Conservation (phyloP, 2,797 vertebrate species). For the Platyrinchus mystaceus region DNA sequence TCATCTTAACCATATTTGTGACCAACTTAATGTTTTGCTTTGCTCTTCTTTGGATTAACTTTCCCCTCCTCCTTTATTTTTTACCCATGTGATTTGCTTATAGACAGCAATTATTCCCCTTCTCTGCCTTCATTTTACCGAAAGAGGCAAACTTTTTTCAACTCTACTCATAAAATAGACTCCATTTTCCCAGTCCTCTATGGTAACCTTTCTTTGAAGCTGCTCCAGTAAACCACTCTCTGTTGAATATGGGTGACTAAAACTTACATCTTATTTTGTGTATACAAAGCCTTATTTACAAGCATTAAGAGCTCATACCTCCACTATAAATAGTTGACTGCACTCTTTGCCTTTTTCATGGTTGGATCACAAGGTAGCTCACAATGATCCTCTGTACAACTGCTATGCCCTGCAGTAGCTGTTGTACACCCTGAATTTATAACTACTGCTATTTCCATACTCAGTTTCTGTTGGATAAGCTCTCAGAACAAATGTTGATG, state of each 20-base stretch:
- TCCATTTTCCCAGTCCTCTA: slow-evolving; percentile 13
- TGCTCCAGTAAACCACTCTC: slow-evolving; percentile 23
- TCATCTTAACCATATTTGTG: background rate
- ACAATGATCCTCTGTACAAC: slow-evolving; percentile 40
- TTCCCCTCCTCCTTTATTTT: background rate
- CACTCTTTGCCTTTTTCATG: slow-evolving; percentile 37
- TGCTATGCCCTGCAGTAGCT: background rate
- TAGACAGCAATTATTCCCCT: background rate
- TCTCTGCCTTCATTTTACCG: background rate
- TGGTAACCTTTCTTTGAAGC: slow-evolving; percentile 56
- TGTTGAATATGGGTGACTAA: slow-evolving; percentile 12
- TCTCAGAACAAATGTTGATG: background rate
- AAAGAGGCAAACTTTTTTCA: background rate
- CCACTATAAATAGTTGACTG: slow-evolving; percentile 46
- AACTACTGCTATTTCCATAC: background rate
- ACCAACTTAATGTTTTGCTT: background rate
- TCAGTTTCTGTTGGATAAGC: background rate
- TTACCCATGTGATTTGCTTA: slow-evolving; percentile 3
- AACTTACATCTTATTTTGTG: slow-evolving; percentile 60
- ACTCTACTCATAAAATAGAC: background rate
- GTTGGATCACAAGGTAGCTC: slow-evolving; percentile 35
- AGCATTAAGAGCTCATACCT: slow-evolving; percentile 23
- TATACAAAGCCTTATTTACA: slow-evolving; percentile 57
- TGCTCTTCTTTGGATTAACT: background rate
- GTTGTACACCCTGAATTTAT: background rate